These are phyloP conservation scores for Cantharis rufa DNA, from an alignment of 2,888 invertebrate genomes.

Conservation along the genomic window DNA sequence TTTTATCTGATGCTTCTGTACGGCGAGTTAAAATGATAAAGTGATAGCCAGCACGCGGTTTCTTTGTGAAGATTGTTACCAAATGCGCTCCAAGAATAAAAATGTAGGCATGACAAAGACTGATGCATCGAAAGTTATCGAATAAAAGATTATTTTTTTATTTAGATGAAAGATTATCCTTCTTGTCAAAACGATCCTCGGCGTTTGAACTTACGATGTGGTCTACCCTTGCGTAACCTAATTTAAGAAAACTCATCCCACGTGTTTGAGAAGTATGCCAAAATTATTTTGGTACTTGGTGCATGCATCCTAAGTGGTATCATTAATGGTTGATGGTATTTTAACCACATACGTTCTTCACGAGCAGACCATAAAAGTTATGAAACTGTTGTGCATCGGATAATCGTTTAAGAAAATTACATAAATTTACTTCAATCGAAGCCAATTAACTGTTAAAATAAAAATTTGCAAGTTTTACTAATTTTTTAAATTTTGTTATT, in stretches of 20 bases:
- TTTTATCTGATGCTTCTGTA: conserved; percentile 16
- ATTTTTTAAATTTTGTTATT: background rate
- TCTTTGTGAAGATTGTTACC: conserved; percentile 12
- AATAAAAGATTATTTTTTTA: conserved; percentile 3
- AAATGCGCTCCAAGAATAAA: conserved; percentile 10
- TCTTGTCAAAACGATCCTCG: conserved; percentile 10
- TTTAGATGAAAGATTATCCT: conserved; percentile 17
- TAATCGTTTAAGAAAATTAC: background rate
- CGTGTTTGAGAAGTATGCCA: background rate
- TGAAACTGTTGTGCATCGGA: background rate
- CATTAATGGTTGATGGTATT: background rate
- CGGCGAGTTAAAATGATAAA: conserved; percentile 16
- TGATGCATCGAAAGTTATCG: conserved; percentile 8
- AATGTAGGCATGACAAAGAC: conserved; percentile 18
- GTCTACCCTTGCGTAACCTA: background rate
- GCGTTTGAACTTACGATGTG: background rate
- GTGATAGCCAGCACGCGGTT: conserved; percentile 10
- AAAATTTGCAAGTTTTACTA: background rate
- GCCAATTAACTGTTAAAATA: background rate
- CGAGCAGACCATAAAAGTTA: background rate
- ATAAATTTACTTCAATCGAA: background rate
- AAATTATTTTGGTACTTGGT: background rate
- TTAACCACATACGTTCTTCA: background rate
- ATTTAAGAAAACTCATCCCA: background rate
- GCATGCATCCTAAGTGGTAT: background rate